Evolutionary conservation across 2,113 vertebrate species (phyloP).

Genomic region (Fulica atra): DNA sequence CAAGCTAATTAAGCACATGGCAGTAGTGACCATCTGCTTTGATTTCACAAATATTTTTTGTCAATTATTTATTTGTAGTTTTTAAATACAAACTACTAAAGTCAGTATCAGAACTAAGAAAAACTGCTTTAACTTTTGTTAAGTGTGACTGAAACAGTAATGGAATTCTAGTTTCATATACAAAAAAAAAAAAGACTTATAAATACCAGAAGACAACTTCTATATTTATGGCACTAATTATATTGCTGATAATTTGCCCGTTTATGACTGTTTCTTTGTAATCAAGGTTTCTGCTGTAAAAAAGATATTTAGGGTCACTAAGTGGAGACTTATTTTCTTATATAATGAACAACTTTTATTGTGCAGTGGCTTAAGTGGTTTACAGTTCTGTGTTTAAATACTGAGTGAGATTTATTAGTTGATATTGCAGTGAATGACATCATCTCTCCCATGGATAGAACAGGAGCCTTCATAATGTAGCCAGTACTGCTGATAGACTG

Average conservation of each 20-base stretch:
- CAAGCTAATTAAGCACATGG: background rate
- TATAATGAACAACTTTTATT: background rate
- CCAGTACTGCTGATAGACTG: background rate
- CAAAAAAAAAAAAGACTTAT: background rate
- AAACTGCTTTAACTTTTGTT: background rate
- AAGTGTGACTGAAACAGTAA: background rate
- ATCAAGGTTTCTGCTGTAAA: slow-evolving; percentile 3
- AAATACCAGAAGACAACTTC: background rate
- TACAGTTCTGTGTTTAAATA: slow-evolving; percentile 16
- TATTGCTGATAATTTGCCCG: background rate
- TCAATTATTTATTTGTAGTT: background rate
- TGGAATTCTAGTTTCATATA: background rate
- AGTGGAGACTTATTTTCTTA: background rate
- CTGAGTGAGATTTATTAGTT: slow-evolving; percentile 8
- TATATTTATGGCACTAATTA: background rate
- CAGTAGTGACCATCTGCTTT: background rate
- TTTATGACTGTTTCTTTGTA: background rate
- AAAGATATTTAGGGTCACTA: background rate
- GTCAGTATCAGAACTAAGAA: background rate
- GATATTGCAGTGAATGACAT: background rate
- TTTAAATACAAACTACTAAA: background rate
- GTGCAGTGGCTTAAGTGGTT: background rate
- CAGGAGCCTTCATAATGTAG: background rate
- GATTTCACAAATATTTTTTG: background rate
- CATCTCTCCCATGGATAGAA: background rate